These are phyloP conservation scores for Molorchus minor DNA, from an alignment of 2,888 invertebrate species.

Conservation along the genomic window DNA sequence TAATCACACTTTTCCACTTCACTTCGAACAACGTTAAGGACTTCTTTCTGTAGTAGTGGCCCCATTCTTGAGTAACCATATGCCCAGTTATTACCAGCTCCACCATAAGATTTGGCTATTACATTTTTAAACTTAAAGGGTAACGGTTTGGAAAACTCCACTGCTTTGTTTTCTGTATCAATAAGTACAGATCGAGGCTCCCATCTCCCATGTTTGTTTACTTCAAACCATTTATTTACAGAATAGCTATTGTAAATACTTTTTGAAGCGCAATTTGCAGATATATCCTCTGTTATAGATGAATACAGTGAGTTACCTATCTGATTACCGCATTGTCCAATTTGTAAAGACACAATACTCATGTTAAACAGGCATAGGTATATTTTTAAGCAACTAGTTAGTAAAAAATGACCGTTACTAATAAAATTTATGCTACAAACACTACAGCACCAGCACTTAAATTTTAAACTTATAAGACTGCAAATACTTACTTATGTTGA, in stretches of 20 bases:
- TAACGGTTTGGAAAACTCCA: constrained; percentile 53
- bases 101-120: constrained; percentile 60
- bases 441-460: too few relatives aligned
- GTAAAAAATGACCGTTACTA: too few relatives aligned
- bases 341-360: constrained; percentile 64
- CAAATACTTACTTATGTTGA: too few relatives aligned
- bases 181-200: constrained; percentile 63
- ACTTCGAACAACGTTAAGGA: constrained; percentile 59
- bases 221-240: constrained; percentile 63
- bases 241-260: constrained; percentile 53
- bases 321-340: constrained; percentile 68
- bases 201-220: constrained; percentile 53
- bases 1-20: constrained; percentile 63
- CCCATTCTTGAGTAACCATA: constrained; percentile 64
- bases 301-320: constrained; percentile 63
- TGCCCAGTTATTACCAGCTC: constrained; percentile 68
- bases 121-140: constrained; percentile 60
- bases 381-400: too few relatives aligned
- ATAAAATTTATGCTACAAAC: too few relatives aligned
- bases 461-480: too few relatives aligned
- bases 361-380: too few relatives aligned
- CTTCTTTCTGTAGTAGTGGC: constrained; percentile 54
- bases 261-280: constrained; percentile 47
- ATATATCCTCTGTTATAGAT: constrained; percentile 60
- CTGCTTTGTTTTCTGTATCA: constrained; percentile 65